Percentiles rank a stretch among this genome's conserved stretches.
Conservation (phyloP, 2,113 vertebrate genomes). For the Donacobius atricapilla region DNA sequence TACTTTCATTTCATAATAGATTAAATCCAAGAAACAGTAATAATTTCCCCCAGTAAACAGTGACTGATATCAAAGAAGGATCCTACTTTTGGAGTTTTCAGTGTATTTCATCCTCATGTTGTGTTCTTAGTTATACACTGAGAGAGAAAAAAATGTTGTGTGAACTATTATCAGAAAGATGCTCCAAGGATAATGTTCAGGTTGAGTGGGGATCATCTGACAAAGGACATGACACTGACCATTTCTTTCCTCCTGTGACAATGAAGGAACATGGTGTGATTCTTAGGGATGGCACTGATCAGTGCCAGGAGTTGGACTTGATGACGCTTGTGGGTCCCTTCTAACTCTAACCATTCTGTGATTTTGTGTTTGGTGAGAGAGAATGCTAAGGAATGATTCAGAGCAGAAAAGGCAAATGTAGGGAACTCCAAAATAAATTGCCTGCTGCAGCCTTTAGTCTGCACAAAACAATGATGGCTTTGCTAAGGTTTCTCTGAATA, state of each 20-base stretch:
- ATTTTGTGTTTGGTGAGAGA: not conserved
- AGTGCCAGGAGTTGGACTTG: rapidly evolving
- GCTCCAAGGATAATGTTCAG: not conserved
- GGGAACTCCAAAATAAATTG: not conserved
- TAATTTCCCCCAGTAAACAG: not conserved
- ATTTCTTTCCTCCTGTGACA: not conserved
- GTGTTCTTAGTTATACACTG: not conserved
- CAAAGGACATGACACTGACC: not conserved
- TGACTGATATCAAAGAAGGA: not conserved
- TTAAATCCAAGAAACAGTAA: not conserved
- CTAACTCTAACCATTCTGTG: not conserved
- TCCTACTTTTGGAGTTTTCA: not conserved
- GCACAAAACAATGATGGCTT: not conserved
- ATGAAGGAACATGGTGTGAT: not conserved
- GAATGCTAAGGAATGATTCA: not conserved
- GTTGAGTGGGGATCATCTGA: not conserved
- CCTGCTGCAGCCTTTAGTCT: not conserved
- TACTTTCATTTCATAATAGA: not conserved
- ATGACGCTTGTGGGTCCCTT: not conserved
- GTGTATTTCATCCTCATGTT: not conserved
- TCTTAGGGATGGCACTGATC: not conserved
- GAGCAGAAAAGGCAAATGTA: not conserved
- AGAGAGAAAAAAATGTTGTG: not conserved
- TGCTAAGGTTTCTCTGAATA: not conserved
- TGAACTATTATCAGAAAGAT: not conserved